These are phyloP conservation scores for Brachyalestes nurse DNA, from an alignment of 2,797 vertebrate genomes.

Conservation along the genomic window DNA sequence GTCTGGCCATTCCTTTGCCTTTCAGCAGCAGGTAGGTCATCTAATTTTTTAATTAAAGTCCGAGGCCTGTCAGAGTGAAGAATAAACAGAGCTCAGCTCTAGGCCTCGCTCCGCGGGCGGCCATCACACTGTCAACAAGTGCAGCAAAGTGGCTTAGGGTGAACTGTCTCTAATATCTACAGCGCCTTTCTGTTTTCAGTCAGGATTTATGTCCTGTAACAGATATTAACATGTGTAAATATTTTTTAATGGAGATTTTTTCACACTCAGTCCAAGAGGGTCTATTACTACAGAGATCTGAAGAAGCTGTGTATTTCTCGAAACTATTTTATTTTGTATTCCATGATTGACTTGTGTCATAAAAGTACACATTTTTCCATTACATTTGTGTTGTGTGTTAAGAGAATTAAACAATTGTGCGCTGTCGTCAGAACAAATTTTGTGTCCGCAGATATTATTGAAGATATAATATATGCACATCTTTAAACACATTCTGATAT, in stretches of 20 bases:
- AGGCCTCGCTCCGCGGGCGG: not conserved
- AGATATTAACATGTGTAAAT: no score
- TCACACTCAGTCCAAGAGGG: not conserved
- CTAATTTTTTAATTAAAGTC: not conserved
- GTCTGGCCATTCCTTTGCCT: slow-evolving; percentile 30
- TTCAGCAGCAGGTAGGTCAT: slow-evolving; percentile 70
- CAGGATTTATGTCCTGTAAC: no score
- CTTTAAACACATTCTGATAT: not conserved
- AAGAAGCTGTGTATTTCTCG: not conserved
- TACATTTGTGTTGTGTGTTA: not conserved
- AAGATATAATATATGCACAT: not conserved
- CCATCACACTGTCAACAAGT: not conserved
- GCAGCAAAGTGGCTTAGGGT: not conserved
- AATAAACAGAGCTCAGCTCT: not conserved
- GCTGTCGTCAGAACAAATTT: not conserved
- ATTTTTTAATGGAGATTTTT: no score
- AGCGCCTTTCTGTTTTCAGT: no score
- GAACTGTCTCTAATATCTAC: no score
- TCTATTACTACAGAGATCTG: not conserved
- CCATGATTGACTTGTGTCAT: no score
- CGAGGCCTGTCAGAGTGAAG: not conserved
- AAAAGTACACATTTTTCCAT: no score
- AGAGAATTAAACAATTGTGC: not conserved
- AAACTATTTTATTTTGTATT: no score
- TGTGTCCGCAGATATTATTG: not conserved